Evolutionary conservation across 2,888 invertebrate genomes (phyloP).

Genomic region (Ganaspis brasiliensis): DNA sequence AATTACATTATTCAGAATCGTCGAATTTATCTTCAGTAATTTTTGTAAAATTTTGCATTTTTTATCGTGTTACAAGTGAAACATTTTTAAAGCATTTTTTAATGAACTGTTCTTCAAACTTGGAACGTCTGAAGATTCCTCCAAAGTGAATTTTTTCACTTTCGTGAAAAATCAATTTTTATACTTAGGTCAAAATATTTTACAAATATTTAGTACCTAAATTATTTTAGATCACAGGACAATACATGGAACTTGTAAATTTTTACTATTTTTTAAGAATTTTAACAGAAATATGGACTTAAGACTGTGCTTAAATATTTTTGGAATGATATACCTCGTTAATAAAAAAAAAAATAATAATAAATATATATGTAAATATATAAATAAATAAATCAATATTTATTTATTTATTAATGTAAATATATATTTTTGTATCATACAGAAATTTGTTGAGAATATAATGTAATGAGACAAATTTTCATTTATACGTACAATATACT

Average conservation of each 20-base stretch:
- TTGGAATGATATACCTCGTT: background rate
- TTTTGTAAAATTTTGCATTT: conserved; percentile 21
- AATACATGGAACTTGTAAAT: background rate
- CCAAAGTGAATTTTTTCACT: background rate
- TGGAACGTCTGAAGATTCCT: conserved; percentile 26
- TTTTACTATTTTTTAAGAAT: background rate
- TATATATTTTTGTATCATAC: background rate
- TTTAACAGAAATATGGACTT: background rate
- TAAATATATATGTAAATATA: conserved; percentile 21
- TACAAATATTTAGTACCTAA: conserved; percentile 8
- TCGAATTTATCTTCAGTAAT: no score
- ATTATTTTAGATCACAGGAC: background rate
- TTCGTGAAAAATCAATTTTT: conserved; percentile 8
- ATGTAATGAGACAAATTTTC: background rate
- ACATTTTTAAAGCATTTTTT: background rate
- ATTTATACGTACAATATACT: no score
- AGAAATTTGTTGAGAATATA: background rate
- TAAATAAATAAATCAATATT: background rate
- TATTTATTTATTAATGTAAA: no score
- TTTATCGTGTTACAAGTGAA: background rate
- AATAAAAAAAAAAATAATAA: background rate
- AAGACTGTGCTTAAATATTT: conserved; percentile 16
- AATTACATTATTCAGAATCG: no score
- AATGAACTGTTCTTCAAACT: conserved; percentile 4
- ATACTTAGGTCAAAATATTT: background rate